Evolutionary conservation across 2,113 vertebrate species (phyloP).

Genomic region (Sander lucioperca): DNA sequence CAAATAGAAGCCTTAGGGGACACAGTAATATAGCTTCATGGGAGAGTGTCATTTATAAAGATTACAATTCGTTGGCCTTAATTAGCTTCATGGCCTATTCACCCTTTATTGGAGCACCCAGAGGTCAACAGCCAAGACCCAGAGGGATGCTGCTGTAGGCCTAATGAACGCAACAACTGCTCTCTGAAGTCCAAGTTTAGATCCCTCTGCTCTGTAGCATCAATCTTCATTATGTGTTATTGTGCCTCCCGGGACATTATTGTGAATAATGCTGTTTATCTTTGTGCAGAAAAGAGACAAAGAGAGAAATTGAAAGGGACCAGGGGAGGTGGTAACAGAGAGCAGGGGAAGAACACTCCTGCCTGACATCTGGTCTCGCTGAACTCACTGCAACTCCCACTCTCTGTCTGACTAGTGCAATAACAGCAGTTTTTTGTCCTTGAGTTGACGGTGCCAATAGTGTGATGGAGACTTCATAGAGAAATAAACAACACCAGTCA

Average conservation of each 20-base stretch:
- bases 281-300: slow-evolving; percentile 37
- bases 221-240: slow-evolving; percentile 64
- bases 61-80: slow-evolving; percentile 65
- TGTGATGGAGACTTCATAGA: slow-evolving; percentile 58
- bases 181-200: slow-evolving; percentile 53
- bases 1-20: slow-evolving; percentile 71
- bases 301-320: slow-evolving; percentile 24
- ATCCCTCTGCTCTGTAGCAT: slow-evolving; percentile 40
- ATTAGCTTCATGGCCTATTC: slow-evolving; percentile 61
- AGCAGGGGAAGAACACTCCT: background rate
- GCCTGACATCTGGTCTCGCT: slow-evolving; percentile 48
- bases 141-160: slow-evolving; percentile 38
- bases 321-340: slow-evolving; percentile 13
- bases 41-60: slow-evolving; percentile 64
- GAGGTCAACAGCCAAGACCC: slow-evolving; percentile 55
- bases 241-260: slow-evolving; percentile 44
- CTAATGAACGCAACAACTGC: slow-evolving; percentile 57
- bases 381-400: slow-evolving; percentile 54
- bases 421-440: slow-evolving; percentile 48
- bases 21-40: slow-evolving; percentile 49
- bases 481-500: slow-evolving; percentile 62
- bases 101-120: slow-evolving; percentile 54
- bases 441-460: slow-evolving; percentile 40
- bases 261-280: slow-evolving; percentile 67
- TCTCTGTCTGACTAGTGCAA: slow-evolving; percentile 52